These are phyloP conservation scores for Microchirus variegatus DNA, from an alignment of 2,797 vertebrate species.

Conservation along the genomic window DNA sequence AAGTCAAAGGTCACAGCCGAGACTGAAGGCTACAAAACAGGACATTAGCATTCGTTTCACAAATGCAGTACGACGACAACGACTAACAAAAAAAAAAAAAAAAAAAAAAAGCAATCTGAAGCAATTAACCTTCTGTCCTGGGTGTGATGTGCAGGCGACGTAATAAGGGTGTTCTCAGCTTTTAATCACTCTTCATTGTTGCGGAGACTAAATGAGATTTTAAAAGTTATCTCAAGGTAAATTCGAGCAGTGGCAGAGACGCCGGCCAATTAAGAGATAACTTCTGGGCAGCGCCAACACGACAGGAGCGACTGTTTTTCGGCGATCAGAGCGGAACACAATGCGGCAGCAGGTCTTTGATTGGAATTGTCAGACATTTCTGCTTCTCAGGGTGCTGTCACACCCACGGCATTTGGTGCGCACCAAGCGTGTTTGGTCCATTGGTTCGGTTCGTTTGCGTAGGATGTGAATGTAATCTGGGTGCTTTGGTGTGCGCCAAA, in stretches of 20 bases:
- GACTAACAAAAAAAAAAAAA: not conserved
- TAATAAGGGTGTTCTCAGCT: constrained; percentile 53
- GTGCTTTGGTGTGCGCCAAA: too few species aligned
- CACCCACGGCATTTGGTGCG: too few species aligned
- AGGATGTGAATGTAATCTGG: too few species aligned
- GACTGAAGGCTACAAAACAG: constrained; percentile 39
- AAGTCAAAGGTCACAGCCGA: too few species aligned
- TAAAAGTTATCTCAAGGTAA: constrained; percentile 66
- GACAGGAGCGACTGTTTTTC: constrained; percentile 8
- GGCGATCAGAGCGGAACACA: not conserved
- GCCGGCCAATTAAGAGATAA: constrained; percentile 19
- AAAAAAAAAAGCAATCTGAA: constrained; percentile 49
- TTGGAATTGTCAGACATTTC: too few species aligned
- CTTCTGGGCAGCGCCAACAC: constrained; percentile 24
- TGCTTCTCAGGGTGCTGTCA: too few species aligned
- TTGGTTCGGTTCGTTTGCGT: too few species aligned
- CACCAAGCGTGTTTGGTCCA: too few species aligned
- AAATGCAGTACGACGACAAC: constrained; percentile 13
- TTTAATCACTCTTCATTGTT: constrained; percentile 69
- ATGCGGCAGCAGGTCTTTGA: too few species aligned
- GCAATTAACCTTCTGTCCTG: constrained; percentile 74
- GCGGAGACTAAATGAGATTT: constrained; percentile 32
- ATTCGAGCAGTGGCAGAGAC: constrained; percentile 14
- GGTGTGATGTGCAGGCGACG: constrained; percentile 55
- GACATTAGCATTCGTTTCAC: constrained; percentile 66